Evolutionary conservation across 2,797 vertebrate species (phyloP), one percentile per base, ranked within the genome.

Genomic region (Sebastes baramenuke): DNA sequence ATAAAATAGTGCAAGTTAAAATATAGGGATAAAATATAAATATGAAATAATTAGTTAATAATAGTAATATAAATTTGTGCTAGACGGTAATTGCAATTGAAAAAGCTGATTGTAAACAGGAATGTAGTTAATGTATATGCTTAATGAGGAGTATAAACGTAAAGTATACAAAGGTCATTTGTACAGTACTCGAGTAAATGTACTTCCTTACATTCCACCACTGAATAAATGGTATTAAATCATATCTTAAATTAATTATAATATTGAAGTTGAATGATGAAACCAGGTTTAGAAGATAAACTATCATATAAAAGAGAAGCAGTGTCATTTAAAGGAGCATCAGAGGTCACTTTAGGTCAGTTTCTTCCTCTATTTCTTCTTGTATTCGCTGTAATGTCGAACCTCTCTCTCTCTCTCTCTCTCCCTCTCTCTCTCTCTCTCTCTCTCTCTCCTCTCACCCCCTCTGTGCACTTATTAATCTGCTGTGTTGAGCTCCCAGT

Each of bases 391-490:
- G 24, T 72, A 24, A 4, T 59, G 46, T 22, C 73, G 64, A 75
- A 16, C 38, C 56, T 42, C 62, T 38, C 61, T 25, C 61, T 46
- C 61, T 24, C 61, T 14, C 62, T 24, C 62, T 32, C 59, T 11
- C 29, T 16, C 72, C 13, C 59, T 4, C 30, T 9, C 59, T n/a
- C 25, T 5, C 56, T 10, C 56, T 18, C 65, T 56, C 72, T 34
- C 60, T 34, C 59, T 10, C 16, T 20, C 58, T 30, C 66, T 58
- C 72, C 46, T n/a, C 62, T 18, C 8, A 1, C 79, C 80, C 60
- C 56, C 82, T 62, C 67, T 29, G 29, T 72, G 83, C 73, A 64
- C 72, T 14, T 38, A 83, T 71, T 96, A 96, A 96, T 95, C 95
- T 92, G 85, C 82, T 74, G 82, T 7, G 16, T 67, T 83, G 67